Base-by-base conservation (phyloP, 2,888 invertebrate genomes). In the Steinernema carpocapsae region DNA sequence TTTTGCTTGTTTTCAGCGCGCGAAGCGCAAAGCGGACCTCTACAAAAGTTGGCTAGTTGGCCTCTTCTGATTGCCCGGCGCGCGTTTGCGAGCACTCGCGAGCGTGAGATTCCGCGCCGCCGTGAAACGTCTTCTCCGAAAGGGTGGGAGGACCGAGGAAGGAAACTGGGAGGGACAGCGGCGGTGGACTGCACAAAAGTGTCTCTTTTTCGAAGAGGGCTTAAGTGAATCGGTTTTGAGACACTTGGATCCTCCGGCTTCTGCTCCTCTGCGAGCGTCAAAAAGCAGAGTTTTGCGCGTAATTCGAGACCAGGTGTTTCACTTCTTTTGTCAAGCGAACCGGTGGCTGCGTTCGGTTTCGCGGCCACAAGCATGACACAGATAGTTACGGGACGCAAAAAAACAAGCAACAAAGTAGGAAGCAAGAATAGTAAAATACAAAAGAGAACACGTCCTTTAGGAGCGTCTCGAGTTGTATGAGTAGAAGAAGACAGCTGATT, bases 1-100 rank as follows among this genome's bases (percentile, higher is more conserved):
- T 64, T 64, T 64, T 64, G 64, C 64, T 64, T 64, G 64, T 64
- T 64, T 64, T 64, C 32, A 56, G 56, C 26, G 56, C 56, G 56
- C 32, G 64, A 14, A 32, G 17, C 26, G 32, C 29, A 64, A 64
- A 64, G 64, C 32, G 32, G 37, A 64, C 64, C 17, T 22, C 64
- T 29, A 32, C 29, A 64, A n/a, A 37, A 64, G 64, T 37, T 37
- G 64, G 64, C 10, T 17, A 17, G 14, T 26, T 4, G 32, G 17
- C 32, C 32, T 26, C 32, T 10, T 17, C 12, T 1, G 32, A 32
- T 17, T 48, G 17, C 64, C 3, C 48, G 19, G 17, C 48, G 17
- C n/a, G 48, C n/a, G 48, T 19, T 48, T 3, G 19, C 17, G 48
- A 19, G 48, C n/a, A 48, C 48, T 48, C 19, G 17, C 48, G 19